Evolutionary conservation across 2,888 invertebrate genomes (phyloP).

Genomic region (Agriopis aurantiaria): DNA sequence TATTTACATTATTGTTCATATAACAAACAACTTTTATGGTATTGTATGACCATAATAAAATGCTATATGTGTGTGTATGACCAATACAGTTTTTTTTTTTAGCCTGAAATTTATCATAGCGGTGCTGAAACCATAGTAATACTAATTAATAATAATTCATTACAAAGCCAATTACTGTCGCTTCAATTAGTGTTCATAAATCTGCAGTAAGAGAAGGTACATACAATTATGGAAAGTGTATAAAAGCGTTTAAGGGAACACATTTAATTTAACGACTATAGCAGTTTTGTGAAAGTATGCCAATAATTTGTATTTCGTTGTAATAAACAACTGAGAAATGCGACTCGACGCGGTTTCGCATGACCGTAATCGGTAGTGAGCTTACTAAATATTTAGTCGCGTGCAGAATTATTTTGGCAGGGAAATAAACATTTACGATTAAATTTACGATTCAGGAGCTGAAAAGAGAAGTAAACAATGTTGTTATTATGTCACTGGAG

Average conservation of each 20-base stretch:
- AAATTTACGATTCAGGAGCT: slow-evolving; percentile 56
- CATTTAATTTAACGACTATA: slow-evolving; percentile 37
- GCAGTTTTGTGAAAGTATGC: slow-evolving; percentile 34
- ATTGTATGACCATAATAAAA: no score
- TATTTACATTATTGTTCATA: neutral
- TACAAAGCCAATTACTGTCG: slow-evolving; percentile 16
- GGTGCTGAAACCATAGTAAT: no score
- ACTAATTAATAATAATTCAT: neutral
- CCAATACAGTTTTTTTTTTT: no score
- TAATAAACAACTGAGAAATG: slow-evolving; percentile 61
- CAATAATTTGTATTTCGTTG: slow-evolving; percentile 47
- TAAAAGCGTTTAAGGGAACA: slow-evolving; percentile 32
- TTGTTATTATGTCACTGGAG: slow-evolving; percentile 48
- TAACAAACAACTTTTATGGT: no score
- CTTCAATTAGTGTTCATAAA: slow-evolving; percentile 8
- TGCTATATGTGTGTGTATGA: no score
- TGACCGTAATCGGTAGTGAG: slow-evolving; percentile 60
- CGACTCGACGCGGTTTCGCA: slow-evolving; percentile 64
- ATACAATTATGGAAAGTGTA: slow-evolving; percentile 13
- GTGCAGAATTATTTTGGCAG: slow-evolving; percentile 64
- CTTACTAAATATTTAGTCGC: slow-evolving; percentile 75
- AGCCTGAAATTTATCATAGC: no score
- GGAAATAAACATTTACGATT: slow-evolving; percentile 65
- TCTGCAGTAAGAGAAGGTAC: slow-evolving; percentile 22
- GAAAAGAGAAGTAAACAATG: slow-evolving; percentile 46